Evolutionary conservation across 2,888 invertebrate genomes (phyloP).

Genomic region (Agrochola lychnidis): DNA sequence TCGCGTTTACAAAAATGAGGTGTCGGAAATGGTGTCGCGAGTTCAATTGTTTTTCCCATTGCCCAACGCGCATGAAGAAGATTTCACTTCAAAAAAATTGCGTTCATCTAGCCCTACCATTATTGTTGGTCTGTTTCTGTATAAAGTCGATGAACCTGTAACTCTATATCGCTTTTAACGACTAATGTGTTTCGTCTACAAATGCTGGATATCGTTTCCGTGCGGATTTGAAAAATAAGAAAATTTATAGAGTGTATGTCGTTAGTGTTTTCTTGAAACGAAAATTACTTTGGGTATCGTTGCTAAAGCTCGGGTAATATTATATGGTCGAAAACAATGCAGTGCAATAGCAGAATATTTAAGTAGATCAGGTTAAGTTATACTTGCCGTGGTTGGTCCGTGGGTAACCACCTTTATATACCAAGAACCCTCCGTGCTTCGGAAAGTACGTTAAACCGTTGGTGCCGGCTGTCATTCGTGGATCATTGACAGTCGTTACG

Average conservation of each 20-base stretch:
- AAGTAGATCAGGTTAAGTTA: too few species aligned
- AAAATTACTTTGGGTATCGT: constrained; percentile 1
- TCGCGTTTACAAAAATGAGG: too few species aligned
- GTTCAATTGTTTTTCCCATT: too few species aligned
- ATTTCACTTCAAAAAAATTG: too few species aligned
- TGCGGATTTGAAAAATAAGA: constrained; percentile 22
- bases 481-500: too few species aligned
- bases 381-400: too few species aligned
- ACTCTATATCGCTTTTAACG: constrained; percentile 49
- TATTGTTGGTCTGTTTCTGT: constrained; percentile 10
- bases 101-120: constrained; percentile 1
- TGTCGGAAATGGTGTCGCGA: too few species aligned
- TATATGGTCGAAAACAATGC: not conserved
- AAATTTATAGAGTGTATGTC: constrained; percentile 12
- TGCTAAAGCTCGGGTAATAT: not conserved
- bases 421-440: too few species aligned
- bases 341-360: not conserved
- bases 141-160: constrained; percentile 45
- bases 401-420: too few species aligned
- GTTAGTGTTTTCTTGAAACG: not conserved
- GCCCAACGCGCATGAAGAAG: too few species aligned
- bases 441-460: too few species aligned
- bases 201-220: constrained; percentile 29
- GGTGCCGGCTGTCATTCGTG: too few species aligned
- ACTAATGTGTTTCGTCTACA: constrained; percentile 54